Evolutionary conservation across 2,797 vertebrate genomes (phyloP).

Genomic region (Pempheris klunzingeri): DNA sequence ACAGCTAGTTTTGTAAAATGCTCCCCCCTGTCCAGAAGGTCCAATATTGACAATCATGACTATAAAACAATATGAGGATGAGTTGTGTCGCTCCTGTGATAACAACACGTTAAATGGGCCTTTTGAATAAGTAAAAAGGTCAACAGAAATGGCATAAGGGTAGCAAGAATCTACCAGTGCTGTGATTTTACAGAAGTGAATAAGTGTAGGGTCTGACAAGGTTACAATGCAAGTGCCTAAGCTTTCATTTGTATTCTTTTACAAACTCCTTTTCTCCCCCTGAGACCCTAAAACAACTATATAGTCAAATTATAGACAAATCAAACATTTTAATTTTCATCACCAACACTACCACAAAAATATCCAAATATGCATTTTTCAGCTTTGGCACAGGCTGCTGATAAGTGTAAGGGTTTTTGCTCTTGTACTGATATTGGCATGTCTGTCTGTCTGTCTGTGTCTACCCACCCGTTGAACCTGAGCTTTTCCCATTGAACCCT

Average conservation of each 20-base stretch:
- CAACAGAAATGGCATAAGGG: conserved; percentile 16
- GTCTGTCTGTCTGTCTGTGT: conserved; percentile 15
- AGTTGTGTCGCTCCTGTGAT: conserved; percentile 35
- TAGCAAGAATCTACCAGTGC: conserved; percentile 72
- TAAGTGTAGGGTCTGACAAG: conserved; percentile 64
- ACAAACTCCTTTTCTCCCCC: conserved; percentile 60
- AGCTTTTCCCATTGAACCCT: conserved; percentile 73
- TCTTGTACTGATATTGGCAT: conserved; percentile 46
- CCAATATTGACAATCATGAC: conserved; percentile 56
- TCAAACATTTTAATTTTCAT: conserved; percentile 60
- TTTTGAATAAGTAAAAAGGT: conserved; percentile 45
- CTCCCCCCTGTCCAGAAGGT: conserved; percentile 41
- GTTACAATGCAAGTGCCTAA: conserved; percentile 83
- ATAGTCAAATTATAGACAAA: conserved; percentile 77
- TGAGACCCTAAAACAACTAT: conserved; percentile 69
- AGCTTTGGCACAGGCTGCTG: conserved; percentile 81
- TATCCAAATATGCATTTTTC: conserved; percentile 61
- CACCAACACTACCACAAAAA: conserved; percentile 67
- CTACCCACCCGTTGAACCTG: conserved; percentile 69
- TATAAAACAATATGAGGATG: conserved; percentile 38
- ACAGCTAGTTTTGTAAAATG: conserved; percentile 74
- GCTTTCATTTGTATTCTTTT: conserved; percentile 59
- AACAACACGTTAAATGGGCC: conserved; percentile 29
- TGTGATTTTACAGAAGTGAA: conserved; percentile 72
- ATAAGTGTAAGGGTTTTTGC: conserved; percentile 55